These are phyloP conservation scores for Stichodactyla mertensii DNA, from an alignment of 64 coral and sea anemone genomes.

Conservation along the genomic window DNA sequence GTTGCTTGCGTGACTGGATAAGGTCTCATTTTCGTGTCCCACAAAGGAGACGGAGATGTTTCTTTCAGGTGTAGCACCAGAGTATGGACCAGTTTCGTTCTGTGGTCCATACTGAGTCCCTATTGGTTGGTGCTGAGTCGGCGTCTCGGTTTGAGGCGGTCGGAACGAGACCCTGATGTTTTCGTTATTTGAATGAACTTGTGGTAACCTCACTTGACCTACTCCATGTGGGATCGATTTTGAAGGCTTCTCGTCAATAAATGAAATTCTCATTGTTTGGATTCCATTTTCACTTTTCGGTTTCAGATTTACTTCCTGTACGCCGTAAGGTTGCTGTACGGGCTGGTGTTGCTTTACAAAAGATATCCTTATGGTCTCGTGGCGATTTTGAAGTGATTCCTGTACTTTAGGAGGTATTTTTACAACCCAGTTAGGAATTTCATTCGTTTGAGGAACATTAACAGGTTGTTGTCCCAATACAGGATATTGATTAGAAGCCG, in stretches of 20 bases:
- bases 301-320: slow-evolving; percentile 28
- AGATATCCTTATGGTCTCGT: slow-evolving; percentile 45
- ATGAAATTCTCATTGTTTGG: slow-evolving; percentile 83
- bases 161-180: slow-evolving; percentile 38
- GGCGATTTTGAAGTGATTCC: slow-evolving; percentile 20
- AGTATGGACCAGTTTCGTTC: slow-evolving; percentile 7
- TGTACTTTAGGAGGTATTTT: slow-evolving; percentile 42
- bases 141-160: background rate
- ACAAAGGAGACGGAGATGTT: background rate
- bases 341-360: slow-evolving; percentile 41
- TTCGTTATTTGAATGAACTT: background rate
- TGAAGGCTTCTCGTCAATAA: slow-evolving; percentile 57
- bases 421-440: slow-evolving; percentile 55
- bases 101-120: background rate
- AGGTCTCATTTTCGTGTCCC: slow-evolving; percentile 3
- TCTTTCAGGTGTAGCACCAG: background rate
- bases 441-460: background rate
- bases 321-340: background rate
- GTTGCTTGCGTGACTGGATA: background rate
- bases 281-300: slow-evolving; percentile 23
- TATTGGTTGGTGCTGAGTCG: background rate
- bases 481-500: background rate
- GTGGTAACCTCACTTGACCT: slow-evolving; percentile 7
- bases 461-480: slow-evolving; percentile 1
- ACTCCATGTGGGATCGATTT: background rate